phyloP scores from a whole-genome alignment of 2,113 vertebrate species.

The Gadus chalcogrammus region DNA sequence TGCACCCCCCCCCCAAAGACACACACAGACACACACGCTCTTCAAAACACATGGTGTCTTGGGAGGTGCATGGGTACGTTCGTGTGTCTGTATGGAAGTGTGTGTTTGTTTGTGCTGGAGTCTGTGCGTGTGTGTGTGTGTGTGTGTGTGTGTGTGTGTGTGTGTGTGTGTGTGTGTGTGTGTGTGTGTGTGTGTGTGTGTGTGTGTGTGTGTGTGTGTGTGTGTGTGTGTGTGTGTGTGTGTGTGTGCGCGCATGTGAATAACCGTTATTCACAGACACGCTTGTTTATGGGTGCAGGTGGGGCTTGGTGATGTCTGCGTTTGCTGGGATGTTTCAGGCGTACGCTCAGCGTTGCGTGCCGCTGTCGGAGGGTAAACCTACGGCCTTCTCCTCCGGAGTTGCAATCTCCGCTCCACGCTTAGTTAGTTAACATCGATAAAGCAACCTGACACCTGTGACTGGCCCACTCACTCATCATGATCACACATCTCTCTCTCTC shows the following conservation, averaged over 20 bases:
- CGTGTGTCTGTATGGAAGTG: not conserved
- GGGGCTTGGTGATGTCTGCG: too few relatives aligned
- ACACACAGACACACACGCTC: too few relatives aligned
- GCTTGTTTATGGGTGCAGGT: too few relatives aligned
- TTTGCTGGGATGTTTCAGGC: too few relatives aligned
- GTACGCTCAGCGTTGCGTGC: not conserved
- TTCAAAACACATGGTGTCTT: too few relatives aligned
- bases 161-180: not conserved
- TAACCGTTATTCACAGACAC: too few relatives aligned
- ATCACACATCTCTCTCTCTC: slow-evolving; percentile 25
- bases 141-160: not conserved
- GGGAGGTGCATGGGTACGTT: too few relatives aligned
- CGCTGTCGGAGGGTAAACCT: slow-evolving; percentile 33
- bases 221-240: not conserved
- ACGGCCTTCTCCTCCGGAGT: slow-evolving; percentile 23
- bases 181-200: not conserved
- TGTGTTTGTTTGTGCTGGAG: not conserved
- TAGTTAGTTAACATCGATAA: slow-evolving; percentile 47
- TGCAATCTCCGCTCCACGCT: slow-evolving; percentile 39
- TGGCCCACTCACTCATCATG: slow-evolving; percentile 35
- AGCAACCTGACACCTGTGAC: slow-evolving; percentile 39
- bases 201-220: not conserved
- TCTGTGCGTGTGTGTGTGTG: not conserved
- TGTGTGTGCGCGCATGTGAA: not conserved
- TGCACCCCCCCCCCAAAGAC: too few relatives aligned